These are phyloP conservation scores for Odontamblyopus rebecca DNA, from an alignment of 2,797 vertebrate species.

Conservation along the genomic window DNA sequence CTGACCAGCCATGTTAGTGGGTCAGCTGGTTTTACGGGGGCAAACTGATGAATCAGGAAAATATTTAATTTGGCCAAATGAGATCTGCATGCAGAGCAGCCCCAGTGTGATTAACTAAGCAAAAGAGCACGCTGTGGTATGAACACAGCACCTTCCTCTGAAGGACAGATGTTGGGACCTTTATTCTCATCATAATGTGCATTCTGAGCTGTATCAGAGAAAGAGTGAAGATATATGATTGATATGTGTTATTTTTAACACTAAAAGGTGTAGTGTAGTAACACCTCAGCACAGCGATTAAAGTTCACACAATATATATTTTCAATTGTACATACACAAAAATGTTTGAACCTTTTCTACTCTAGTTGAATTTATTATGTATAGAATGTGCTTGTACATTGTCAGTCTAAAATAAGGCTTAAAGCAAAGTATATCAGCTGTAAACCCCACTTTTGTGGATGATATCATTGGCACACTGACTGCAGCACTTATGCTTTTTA, in stretches of 20 bases:
- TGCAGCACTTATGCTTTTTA: conserved; percentile 7
- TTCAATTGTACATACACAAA: neutral
- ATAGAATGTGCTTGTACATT: neutral
- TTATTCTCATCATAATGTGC: neutral
- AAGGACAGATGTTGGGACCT: neutral
- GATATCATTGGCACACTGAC: conserved; percentile 1
- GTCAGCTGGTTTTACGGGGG: conserved; percentile 52
- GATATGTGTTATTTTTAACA: too few species aligned
- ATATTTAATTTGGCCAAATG: conserved; percentile 66
- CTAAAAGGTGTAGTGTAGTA: too few species aligned
- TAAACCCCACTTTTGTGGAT: neutral
- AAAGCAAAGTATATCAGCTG: neutral
- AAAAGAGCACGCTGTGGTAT: conserved; percentile 40
- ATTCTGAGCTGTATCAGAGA: neutral
- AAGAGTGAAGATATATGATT: too few species aligned
- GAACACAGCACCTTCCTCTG: conserved; percentile 1
- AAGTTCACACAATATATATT: too few species aligned
- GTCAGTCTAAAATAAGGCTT: neutral
- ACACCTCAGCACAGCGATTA: too few species aligned
- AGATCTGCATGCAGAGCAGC: conserved; percentile 55
- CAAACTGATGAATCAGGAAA: conserved; percentile 68
- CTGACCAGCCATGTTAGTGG: conserved; percentile 46
- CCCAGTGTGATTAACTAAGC: conserved; percentile 61
- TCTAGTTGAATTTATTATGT: neutral
- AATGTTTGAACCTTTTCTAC: neutral